Evolutionary conservation across 2,888 invertebrate species (phyloP).

Genomic region (Didymodactylos carnosus): DNA sequence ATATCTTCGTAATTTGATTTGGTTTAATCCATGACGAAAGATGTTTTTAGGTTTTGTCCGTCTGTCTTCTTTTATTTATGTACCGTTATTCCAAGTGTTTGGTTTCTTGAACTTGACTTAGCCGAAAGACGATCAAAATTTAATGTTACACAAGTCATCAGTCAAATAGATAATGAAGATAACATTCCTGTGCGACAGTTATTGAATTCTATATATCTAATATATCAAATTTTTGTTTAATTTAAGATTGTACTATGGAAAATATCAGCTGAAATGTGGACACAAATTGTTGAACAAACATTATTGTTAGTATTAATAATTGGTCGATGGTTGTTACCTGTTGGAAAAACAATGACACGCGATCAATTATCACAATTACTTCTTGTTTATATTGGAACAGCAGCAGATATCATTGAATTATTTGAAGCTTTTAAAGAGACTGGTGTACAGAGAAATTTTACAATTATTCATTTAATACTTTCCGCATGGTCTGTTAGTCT

Average conservation of each 20-base stretch:
- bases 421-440: constrained; percentile 60
- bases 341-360: constrained; percentile 20
- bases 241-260: not conserved
- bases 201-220: not conserved
- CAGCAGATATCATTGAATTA: constrained; percentile 45
- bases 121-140: constrained; percentile 47
- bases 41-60: constrained; percentile 57
- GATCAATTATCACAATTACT: constrained; percentile 25
- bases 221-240: not conserved
- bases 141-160: not conserved
- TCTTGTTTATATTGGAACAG: constrained; percentile 26
- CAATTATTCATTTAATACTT: constrained; percentile 39
- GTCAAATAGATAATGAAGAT: not conserved
- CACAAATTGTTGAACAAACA: constrained; percentile 22
- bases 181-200: not conserved
- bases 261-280: constrained; percentile 19
- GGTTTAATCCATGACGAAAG: not conserved
- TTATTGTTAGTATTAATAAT: constrained; percentile 24
- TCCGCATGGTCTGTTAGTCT: constrained; percentile 29
- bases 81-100: constrained; percentile 74
- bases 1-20: not conserved
- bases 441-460: constrained; percentile 29
- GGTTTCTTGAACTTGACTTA: constrained; percentile 72
- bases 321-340: constrained; percentile 26
- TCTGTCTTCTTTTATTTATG: constrained; percentile 72